These are phyloP conservation scores for Furcifer pardalis DNA, from an alignment of 2,797 vertebrate species.

Conservation along the genomic window DNA sequence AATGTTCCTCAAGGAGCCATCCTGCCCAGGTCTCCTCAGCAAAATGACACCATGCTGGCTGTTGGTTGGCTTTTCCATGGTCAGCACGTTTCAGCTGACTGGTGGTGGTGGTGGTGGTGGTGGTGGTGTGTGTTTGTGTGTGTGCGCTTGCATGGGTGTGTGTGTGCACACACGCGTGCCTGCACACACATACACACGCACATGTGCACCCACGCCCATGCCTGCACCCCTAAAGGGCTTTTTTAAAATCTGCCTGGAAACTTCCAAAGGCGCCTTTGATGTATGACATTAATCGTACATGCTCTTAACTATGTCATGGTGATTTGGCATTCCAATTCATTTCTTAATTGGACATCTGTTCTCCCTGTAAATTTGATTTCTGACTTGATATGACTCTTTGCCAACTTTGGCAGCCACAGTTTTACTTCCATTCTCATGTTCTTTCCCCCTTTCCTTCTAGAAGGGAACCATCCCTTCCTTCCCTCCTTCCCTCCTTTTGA, in stretches of 20 bases:
- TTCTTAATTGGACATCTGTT: conserved; percentile 39
- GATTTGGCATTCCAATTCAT: conserved; percentile 26
- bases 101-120: too few species aligned
- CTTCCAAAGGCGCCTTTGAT: conserved; percentile 8
- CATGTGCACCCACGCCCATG: too few species aligned
- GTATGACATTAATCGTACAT: conserved; percentile 14
- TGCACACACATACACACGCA: too few species aligned
- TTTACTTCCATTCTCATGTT: neutral
- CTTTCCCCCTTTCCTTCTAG: neutral
- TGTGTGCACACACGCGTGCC: too few species aligned
- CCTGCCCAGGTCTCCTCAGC: neutral
- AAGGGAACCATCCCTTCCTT: neutral
- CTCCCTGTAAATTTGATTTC: conserved; percentile 24
- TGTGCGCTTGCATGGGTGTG: too few species aligned
- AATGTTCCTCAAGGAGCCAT: neutral
- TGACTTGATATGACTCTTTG: conserved; percentile 1
- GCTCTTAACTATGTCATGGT: conserved; percentile 25
- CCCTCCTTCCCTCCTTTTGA: too few species aligned
- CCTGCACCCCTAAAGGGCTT: neutral
- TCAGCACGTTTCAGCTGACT: neutral
- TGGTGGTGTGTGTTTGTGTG: too few species aligned
- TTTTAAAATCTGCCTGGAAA: conserved; percentile 7
- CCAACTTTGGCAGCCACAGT: neutral
- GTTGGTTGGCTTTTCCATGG: neutral
- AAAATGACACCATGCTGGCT: neutral